Conservation (phyloP, 1,140 invertebrate genomes). For the Hormaphis cornu region DNA sequence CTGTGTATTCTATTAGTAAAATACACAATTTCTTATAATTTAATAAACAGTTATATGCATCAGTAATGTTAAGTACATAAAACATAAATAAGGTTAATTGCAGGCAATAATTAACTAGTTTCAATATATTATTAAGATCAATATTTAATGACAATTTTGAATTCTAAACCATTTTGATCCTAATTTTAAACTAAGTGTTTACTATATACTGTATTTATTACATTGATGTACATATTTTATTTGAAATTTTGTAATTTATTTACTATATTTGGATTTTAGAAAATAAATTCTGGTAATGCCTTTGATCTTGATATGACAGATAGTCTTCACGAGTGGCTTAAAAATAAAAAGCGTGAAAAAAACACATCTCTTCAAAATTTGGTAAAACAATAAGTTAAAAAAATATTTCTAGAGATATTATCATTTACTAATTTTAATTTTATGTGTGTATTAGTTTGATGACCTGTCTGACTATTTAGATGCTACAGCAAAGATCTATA, state of each 20-base stretch:
- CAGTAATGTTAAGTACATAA: too few species aligned
- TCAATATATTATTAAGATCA: too few species aligned
- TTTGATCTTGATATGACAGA: conserved; percentile 14
- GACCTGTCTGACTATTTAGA: conserved; percentile 3
- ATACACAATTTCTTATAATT: too few species aligned
- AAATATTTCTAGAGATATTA: not conserved
- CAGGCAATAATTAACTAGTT: too few species aligned
- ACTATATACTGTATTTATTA: too few species aligned
- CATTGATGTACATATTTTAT: too few species aligned
- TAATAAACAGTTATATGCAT: too few species aligned
- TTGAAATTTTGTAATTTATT: not conserved
- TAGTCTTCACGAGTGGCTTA: not conserved
- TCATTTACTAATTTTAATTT: not conserved
- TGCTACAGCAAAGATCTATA: not conserved
- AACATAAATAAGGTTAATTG: too few species aligned
- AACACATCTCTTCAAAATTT: not conserved
- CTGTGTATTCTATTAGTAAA: too few species aligned
- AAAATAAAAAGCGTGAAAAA: not conserved
- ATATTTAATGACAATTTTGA: too few species aligned
- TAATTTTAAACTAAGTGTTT: too few species aligned
- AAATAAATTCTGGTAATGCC: not conserved
- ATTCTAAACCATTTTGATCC: too few species aligned
- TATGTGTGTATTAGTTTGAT: not conserved
- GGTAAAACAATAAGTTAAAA: not conserved
- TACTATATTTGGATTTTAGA: not conserved